These are phyloP conservation scores for Poecilia latipinna DNA, from an alignment of 2,113 vertebrate genomes.

Conservation along the genomic window DNA sequence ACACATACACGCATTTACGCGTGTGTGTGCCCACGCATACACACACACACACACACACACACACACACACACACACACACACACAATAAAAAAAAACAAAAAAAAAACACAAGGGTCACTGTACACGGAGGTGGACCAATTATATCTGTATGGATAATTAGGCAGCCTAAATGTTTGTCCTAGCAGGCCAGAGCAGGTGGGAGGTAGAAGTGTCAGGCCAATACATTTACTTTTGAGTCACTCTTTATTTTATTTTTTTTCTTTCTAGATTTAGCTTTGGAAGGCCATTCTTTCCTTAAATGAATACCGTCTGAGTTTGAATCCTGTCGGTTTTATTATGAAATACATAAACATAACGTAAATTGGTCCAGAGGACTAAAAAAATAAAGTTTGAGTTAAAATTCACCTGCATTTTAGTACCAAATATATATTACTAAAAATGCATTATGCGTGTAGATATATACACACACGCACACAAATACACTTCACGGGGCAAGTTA, in stretches of 20 bases:
- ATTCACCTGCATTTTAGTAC: background rate
- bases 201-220: constrained; percentile 16
- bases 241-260: constrained; percentile 1
- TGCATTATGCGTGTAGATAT: too few species aligned
- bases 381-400: background rate
- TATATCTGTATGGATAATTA: constrained; percentile 67
- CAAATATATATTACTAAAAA: too few species aligned
- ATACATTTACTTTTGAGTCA: constrained; percentile 9
- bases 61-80: constrained; percentile 22
- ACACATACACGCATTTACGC: constrained; percentile 52
- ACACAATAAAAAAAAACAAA: background rate
- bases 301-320: background rate
- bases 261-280: constrained; percentile 5
- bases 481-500: background rate
- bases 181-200: constrained; percentile 3
- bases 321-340: background rate
- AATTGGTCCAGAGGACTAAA: background rate
- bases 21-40: constrained; percentile 37
- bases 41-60: constrained; percentile 3
- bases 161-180: constrained; percentile 47
- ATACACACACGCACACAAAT: too few species aligned
- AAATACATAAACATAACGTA: background rate
- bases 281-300: constrained; percentile 11
- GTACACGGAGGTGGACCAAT: constrained; percentile 60
- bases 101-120: constrained; percentile 59